These are phyloP conservation scores for Phaethornis superciliosus DNA, from an alignment of 2,113 vertebrate species.

Conservation along the genomic window DNA sequence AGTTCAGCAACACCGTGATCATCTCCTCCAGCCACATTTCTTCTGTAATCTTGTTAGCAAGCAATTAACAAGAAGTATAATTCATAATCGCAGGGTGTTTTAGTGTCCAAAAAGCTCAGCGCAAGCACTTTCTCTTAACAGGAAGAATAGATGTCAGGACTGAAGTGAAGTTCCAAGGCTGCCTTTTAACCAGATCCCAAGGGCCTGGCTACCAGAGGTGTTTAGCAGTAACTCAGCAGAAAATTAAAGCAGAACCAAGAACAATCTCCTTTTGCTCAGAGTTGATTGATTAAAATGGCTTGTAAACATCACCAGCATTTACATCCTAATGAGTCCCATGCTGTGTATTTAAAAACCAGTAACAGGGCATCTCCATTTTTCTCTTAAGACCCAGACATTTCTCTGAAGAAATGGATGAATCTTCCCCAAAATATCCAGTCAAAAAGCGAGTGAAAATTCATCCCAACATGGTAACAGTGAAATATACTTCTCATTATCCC, in stretches of 20 bases:
- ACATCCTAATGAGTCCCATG: neutral
- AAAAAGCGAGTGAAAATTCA: constrained; percentile 98
- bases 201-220: neutral
- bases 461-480: constrained; percentile 92
- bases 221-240: neutral
- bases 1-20: neutral
- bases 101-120: neutral
- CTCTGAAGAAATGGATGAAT: constrained; percentile 84
- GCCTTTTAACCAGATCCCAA: neutral
- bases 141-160: neutral
- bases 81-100: neutral
- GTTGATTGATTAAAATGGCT: neutral
- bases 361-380: neutral
- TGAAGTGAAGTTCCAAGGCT: neutral
- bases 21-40: neutral
- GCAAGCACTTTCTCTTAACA: neutral
- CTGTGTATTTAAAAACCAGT: neutral
- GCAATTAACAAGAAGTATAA: neutral
- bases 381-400: constrained; percentile 5
- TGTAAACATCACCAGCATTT: neutral
- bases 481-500: constrained; percentile 93
- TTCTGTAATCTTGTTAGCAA: neutral
- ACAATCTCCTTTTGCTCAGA: neutral
- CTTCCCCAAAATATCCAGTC: constrained; percentile 82
- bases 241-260: neutral